Conservation (phyloP, 2,797 vertebrate species). For the Pitangus sulphuratus region DNA sequence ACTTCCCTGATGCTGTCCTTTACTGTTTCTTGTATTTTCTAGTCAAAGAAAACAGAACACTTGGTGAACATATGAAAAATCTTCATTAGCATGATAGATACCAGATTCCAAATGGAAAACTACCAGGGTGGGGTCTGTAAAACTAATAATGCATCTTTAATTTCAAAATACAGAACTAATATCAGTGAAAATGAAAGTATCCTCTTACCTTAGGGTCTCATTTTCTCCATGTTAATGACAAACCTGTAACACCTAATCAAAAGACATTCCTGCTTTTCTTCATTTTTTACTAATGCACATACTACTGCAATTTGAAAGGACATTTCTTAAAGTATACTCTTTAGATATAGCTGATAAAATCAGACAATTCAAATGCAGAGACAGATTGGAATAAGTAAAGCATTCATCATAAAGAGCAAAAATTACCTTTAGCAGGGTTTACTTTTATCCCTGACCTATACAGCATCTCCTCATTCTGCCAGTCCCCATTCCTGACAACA, state of each 20-base stretch:
- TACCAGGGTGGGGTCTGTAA: background rate
- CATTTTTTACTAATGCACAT: background rate
- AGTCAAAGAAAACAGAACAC: background rate
- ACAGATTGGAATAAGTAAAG: background rate
- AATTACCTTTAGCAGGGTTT: slow-evolving; percentile 98
- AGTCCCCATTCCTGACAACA: slow-evolving; percentile 92
- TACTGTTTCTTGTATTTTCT: background rate
- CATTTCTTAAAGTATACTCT: background rate
- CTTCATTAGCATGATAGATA: background rate
- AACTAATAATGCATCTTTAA: background rate
- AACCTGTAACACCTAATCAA: slow-evolving; percentile 6
- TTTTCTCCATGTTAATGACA: background rate
- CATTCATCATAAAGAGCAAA: slow-evolving; percentile 7
- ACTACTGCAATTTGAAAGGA: background rate
- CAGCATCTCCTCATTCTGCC: slow-evolving; percentile 98
- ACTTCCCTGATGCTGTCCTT: background rate
- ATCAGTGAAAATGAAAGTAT: background rate
- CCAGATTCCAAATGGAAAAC: background rate
- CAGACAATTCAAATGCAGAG: background rate
- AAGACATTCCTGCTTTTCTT: background rate
- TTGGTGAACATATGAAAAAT: background rate
- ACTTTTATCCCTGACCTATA: slow-evolving; percentile 99
- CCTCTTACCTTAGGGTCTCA: background rate
- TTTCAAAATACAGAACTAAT: background rate
- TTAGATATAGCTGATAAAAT: background rate